Base-by-base conservation (phyloP, 2,888 invertebrate species). In the Erynnis tages region DNA sequence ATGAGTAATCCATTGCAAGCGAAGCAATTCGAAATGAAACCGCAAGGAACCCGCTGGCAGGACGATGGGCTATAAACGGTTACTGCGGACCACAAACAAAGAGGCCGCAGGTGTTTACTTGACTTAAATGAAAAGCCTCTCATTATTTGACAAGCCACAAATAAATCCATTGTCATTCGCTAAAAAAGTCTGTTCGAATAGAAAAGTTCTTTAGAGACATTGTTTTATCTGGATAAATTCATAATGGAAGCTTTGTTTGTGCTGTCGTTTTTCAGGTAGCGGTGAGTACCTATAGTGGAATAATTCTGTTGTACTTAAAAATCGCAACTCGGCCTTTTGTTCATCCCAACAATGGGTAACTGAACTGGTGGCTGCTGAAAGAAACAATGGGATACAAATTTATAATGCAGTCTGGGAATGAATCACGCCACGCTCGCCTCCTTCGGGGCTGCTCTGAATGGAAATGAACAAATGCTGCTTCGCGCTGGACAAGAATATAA, bases 331-430 rank as follows among this genome's bases (percentile, higher is more conserved):
- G 73, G 66, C 62, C 79, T 71, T 77, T 85, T 84, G 82, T 86
- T 77, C 69, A 66, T 71, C 65, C 63, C 67, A 76, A 84, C 83
- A 85, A 85, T 79, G 77, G 82, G 75, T 77, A 76, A 75, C 77
- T 75, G 80, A 76, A 78, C 73, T 76, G 77, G 75, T 77, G 73
- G 73, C 69, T 69, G 76, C 64, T 79, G 73, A 80, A 82, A 82
- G 80, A 83, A 82, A 84, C 82, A 85, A 83, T 78, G 72, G 77
- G 65, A 76, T 76, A 82, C 83, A 84, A 85, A 85, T 86, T 82
- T 84, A 82, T 84, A 85, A 84, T 84, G 79, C 81, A 82, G 80
- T 79, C 78, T 76, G 79, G 75, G 75, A 82, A 82, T 82, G 80
- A 85, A 84, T 86, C 82, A 82, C 83, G 80, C 79, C 79, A 79